A percentile compares a stretch with the other conserved stretches of the same genome.
These are phyloP conservation scores for Calameuta pallipes DNA, from an alignment of 2,888 invertebrate species.

Conservation along the genomic window DNA sequence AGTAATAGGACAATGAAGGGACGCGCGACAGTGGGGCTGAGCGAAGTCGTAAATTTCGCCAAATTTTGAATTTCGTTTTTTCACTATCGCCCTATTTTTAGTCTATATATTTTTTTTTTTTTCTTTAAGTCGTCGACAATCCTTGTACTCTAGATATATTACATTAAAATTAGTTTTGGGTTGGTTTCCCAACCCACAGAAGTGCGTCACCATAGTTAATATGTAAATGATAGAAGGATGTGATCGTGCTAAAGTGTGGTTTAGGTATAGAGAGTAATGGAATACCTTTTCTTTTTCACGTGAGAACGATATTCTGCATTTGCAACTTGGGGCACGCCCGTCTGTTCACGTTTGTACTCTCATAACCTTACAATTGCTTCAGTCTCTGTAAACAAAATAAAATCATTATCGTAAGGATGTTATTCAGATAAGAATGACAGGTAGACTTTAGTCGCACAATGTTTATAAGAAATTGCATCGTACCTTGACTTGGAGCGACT, in stretches of 20 bases:
- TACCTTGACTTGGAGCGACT: slow-evolving; percentile 64
- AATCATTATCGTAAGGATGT: background rate
- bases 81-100: slow-evolving; percentile 1
- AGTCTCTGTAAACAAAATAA: slow-evolving; percentile 49
- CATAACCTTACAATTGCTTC: slow-evolving; percentile 34
- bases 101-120: background rate
- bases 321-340: slow-evolving; percentile 29
- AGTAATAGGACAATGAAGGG: background rate
- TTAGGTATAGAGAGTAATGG: slow-evolving; percentile 60
- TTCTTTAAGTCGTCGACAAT: slow-evolving; percentile 14
- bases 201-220: slow-evolving; percentile 51
- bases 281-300: slow-evolving; percentile 64
- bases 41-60: background rate
- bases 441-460: background rate
- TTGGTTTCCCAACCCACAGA: slow-evolving; percentile 29
- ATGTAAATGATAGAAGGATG: slow-evolving; percentile 33
- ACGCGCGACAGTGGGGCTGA: background rate
- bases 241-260: slow-evolving; percentile 58
- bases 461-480: background rate
- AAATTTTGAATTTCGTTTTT: slow-evolving; percentile 9
- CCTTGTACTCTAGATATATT: slow-evolving; percentile 20
- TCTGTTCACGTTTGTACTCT: slow-evolving; percentile 37
- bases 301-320: slow-evolving; percentile 55
- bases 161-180: slow-evolving; percentile 20
- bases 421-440: background rate